Evolutionary conservation across 2,113 vertebrate species (phyloP).

Genomic region (Archilochus colubris): DNA sequence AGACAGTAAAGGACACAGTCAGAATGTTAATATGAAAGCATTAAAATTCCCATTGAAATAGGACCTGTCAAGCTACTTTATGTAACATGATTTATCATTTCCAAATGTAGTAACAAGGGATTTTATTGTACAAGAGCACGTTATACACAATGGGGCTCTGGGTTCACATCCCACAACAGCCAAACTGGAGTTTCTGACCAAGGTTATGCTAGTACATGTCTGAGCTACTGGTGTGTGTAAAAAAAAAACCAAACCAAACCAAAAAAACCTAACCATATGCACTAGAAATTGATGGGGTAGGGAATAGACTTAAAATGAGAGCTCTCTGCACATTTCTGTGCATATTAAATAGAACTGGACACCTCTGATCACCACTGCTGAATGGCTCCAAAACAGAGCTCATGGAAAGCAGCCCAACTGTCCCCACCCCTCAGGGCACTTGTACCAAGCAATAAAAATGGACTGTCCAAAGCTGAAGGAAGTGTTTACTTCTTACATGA

Average conservation of each 20-base stretch:
- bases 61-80: slow-evolving; percentile 64
- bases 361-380: not conserved
- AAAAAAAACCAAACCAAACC: no score
- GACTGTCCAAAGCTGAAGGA: not conserved
- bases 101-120: slow-evolving; percentile 67
- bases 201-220: not conserved
- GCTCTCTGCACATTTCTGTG: not conserved
- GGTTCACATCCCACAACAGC: not conserved
- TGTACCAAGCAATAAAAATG: not conserved
- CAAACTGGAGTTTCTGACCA: slow-evolving; percentile 3
- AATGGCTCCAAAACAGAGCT: not conserved
- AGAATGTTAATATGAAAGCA: slow-evolving; percentile 69
- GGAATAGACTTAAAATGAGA: not conserved
- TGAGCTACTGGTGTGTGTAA: not conserved
- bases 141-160: slow-evolving; percentile 10
- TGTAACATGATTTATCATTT: slow-evolving; percentile 66
- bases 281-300: not conserved
- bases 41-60: slow-evolving; percentile 67
- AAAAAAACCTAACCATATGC: not conserved
- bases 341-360: not conserved
- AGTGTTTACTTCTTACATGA: not conserved
- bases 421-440: not conserved
- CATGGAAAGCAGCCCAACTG: not conserved
- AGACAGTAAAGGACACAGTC: slow-evolving; percentile 55
- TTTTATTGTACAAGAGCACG: slow-evolving; percentile 55